Evolutionary conservation across 2,797 vertebrate species (phyloP).

Genomic region (Microcaecilia unicolor): DNA sequence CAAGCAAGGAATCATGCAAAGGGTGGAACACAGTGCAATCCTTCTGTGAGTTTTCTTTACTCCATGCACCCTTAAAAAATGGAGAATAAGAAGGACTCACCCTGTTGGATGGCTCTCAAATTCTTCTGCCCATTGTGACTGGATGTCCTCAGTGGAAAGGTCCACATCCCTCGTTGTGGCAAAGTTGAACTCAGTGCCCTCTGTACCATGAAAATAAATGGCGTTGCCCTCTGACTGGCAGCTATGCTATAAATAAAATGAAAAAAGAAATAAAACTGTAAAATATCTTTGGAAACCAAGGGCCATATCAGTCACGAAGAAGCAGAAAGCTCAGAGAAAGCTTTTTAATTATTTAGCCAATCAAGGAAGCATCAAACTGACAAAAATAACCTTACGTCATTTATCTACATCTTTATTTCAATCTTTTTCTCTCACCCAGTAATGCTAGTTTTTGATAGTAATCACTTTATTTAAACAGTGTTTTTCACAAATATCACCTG

Average conservation of each 20-base stretch:
- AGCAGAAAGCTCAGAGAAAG: slow-evolving; percentile 16
- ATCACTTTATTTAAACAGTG: too few relatives aligned
- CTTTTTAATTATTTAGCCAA: slow-evolving; percentile 4
- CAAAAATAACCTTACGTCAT: not conserved
- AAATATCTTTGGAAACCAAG: slow-evolving; percentile 18
- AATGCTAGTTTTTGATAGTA: rapidly evolving
- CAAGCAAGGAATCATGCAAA: slow-evolving; percentile 9
- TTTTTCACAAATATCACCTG: too few relatives aligned
- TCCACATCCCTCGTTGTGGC: slow-evolving; percentile 85
- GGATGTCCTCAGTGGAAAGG: slow-evolving; percentile 81
- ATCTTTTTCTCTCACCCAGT: rapidly evolving
- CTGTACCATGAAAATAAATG: slow-evolving; percentile 89
- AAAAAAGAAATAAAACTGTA: slow-evolving; percentile 15
- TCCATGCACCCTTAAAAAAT: not conserved
- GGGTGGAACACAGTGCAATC: slow-evolving; percentile 1
- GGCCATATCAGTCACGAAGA: slow-evolving; percentile 5
- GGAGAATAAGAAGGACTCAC: slow-evolving; percentile 52
- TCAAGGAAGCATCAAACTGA: slow-evolving; percentile 2
- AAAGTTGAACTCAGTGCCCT: slow-evolving; percentile 79
- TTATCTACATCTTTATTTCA: not conserved
- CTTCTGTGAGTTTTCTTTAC: not conserved
- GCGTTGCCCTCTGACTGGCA: slow-evolving; percentile 94
- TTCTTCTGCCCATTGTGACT: slow-evolving; percentile 92
- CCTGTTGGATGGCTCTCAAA: slow-evolving; percentile 85
- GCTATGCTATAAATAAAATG: slow-evolving; percentile 72